Conservation (phyloP, 2,888 invertebrate genomes). For the Protodeltote pygarga region DNA sequence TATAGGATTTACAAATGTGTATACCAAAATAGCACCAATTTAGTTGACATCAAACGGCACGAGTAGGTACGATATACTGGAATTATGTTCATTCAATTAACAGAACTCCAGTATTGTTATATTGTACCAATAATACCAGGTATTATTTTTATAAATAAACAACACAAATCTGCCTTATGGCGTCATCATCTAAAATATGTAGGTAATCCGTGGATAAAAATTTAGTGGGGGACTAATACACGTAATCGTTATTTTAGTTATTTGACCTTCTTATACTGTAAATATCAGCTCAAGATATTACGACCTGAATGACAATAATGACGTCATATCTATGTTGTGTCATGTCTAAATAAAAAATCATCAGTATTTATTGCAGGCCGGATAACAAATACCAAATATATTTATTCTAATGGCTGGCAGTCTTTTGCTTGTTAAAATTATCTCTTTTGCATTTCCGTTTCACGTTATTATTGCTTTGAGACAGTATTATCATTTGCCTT, state of each 20-base stretch:
- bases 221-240: conserved; percentile 22
- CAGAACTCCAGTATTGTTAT: too few relatives aligned
- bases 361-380: not conserved
- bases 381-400: too few relatives aligned
- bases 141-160: too few relatives aligned
- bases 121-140: too few relatives aligned
- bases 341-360: conserved; percentile 56
- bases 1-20: conserved; percentile 26
- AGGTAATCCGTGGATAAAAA: too few relatives aligned
- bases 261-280: conserved; percentile 46
- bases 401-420: not conserved
- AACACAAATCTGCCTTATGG: too few relatives aligned
- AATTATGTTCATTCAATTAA: too few relatives aligned
- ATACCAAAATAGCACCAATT: conserved; percentile 36
- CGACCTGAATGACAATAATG: conserved; percentile 31
- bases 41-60: not conserved
- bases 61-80: not conserved
- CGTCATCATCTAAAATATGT: too few relatives aligned
- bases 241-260: conserved; percentile 54
- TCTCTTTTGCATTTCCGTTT: conserved; percentile 31
- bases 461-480: conserved; percentile 24
- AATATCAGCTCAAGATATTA: conserved; percentile 47
- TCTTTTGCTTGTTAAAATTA: conserved; percentile 3
- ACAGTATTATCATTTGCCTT: conserved; percentile 13
- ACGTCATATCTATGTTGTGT: conserved; percentile 42